A percentile compares a stretch with the other conserved stretches of the same genome.
Evolutionary conservation across 2,797 vertebrate species (phyloP).

Genomic region (Protosalanx chinensis): DNA sequence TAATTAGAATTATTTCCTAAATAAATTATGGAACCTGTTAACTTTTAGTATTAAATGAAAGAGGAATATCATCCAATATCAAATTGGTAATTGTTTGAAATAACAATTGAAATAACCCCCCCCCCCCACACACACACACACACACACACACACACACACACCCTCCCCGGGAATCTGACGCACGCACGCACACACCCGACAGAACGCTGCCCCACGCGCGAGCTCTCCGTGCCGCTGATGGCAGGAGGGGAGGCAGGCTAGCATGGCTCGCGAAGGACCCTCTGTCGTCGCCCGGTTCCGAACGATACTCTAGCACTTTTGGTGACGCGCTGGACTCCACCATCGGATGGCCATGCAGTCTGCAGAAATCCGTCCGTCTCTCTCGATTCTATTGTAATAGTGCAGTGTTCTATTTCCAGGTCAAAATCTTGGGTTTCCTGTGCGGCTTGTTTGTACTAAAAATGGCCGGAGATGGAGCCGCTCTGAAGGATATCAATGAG

Average conservation of each 20-base stretch:
- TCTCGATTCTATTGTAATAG: constrained; percentile 49
- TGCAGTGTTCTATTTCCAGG: constrained; percentile 70
- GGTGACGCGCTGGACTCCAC: background rate
- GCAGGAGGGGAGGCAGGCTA: background rate
- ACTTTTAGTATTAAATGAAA: too few relatives aligned
- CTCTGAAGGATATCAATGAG: constrained; percentile 83
- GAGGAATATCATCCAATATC: too few relatives aligned
- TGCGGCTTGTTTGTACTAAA: constrained; percentile 75
- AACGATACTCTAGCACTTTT: background rate
- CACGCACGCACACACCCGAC: background rate
- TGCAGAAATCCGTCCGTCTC: constrained; percentile 18
- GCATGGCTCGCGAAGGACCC: background rate
- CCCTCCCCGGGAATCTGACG: background rate
- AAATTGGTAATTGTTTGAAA: too few relatives aligned
- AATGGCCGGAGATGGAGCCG: constrained; percentile 83
- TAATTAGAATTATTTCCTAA: too few relatives aligned
- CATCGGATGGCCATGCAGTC: background rate
- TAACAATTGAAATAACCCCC: too few relatives aligned
- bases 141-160: too few relatives aligned
- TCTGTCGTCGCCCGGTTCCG: background rate
- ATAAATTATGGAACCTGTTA: too few relatives aligned
- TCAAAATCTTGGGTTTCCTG: constrained; percentile 70
- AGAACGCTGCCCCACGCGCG: background rate
- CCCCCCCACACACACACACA: too few relatives aligned
- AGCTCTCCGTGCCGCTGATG: background rate